phyloP scores from a whole-genome alignment of 2,113 vertebrate species.

The Cricetomys ansorgei region DNA sequence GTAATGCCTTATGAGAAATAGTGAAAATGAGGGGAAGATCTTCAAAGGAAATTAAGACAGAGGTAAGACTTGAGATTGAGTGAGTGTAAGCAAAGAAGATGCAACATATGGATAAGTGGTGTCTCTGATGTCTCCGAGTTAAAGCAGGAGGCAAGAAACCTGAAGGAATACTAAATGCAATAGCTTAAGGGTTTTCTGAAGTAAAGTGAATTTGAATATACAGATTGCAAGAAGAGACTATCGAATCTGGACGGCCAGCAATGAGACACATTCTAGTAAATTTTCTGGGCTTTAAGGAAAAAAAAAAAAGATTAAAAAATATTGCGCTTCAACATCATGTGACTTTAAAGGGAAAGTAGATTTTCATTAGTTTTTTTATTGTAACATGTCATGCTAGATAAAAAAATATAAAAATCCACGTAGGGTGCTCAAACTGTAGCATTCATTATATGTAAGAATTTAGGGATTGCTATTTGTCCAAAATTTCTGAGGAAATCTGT shows the following conservation, averaged over 20 bases:
- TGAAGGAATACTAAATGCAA: too few relatives aligned
- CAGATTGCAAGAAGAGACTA: neutral
- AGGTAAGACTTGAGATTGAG: neutral
- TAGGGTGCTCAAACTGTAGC: neutral
- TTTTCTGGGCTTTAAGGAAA: neutral
- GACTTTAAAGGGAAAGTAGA: neutral
- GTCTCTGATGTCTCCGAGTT: too few relatives aligned
- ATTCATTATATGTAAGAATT: too few relatives aligned
- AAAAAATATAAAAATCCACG: neutral
- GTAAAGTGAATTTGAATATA: too few relatives aligned
- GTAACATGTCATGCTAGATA: neutral
- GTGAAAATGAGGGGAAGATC: neutral
- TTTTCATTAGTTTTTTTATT: neutral
- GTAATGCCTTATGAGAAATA: neutral
- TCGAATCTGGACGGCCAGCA: neutral
- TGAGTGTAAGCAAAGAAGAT: neutral
- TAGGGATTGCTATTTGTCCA: neutral
- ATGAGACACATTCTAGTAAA: neutral
- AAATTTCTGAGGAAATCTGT: neutral
- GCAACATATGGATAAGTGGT: neutral
- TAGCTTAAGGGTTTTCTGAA: neutral
- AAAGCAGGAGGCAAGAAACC: neutral
- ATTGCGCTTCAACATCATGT: neutral
- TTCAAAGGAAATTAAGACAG: slow-evolving; percentile 25
- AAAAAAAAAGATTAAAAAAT: neutral